Evolutionary conservation across 2,888 invertebrate genomes (phyloP), one percentile per base, ranked within the genome.

Genomic region (Xanthorhoe designata): DNA sequence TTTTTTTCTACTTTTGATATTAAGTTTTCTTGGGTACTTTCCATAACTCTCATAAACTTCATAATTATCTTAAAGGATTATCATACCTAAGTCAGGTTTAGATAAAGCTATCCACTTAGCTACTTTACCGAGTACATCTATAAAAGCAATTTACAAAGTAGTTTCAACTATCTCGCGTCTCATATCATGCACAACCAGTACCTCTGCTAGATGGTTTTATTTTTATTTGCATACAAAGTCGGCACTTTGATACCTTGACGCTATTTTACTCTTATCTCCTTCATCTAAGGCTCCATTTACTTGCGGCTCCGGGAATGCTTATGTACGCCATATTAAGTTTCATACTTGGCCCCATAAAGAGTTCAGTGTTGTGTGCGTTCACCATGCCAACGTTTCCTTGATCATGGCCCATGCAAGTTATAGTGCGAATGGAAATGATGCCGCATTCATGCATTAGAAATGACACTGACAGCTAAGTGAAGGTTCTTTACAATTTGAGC

Each of bases 261-360:
- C 68, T 63, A 68, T 64, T 68, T 68, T 64, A 54, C 68, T 68
- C 52, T 68, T 72, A 72, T 72, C 70, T 70, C 67, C 61, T 53
- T 61, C 66, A 71, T 71, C 72, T 69, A 47, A 64, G 67, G 67
- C 58, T 71, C 61, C 61, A 55, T 64, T 72, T 70, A 70, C 73
- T 66, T 64, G 55, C 66, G 61, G 63, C 57, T 64, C 57, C 53
- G 62, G 64, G 64, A 68, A 69, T 67, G 67, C 56, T 68, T 69
- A 32, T 32, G 71, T 67, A 60, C 60, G 66, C 70, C 68, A 73
- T 79, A 80, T 80, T 75, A 74, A 63, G 77, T 80, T 79, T 78
- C 79, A 76, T 73, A 68, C 67, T 73, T 64, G 67, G 70, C 72
- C 71, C 69, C 74, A 71, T 75, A 70, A 70, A 71, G 67, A 69